Conservation (phyloP, 2,113 vertebrate genomes). For the Elachura formosa region DNA sequence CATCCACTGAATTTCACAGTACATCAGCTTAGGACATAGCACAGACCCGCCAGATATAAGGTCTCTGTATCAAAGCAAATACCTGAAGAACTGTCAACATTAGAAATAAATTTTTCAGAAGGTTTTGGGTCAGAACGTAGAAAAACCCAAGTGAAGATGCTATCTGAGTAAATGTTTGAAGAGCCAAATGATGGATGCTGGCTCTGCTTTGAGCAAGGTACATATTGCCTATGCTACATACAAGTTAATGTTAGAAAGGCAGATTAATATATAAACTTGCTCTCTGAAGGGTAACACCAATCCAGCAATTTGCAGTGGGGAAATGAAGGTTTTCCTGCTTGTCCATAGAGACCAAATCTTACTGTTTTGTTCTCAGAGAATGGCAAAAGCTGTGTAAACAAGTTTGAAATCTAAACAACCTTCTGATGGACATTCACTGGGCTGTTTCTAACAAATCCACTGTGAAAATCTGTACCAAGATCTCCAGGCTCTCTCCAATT, state of each 20-base stretch:
- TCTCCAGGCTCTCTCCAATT: not conserved
- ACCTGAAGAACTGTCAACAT: not conserved
- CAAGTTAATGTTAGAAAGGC: slow-evolving; percentile 9
- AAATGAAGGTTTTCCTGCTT: not conserved
- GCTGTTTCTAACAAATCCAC: not conserved
- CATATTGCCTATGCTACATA: not conserved
- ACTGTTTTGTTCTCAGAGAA: not conserved
- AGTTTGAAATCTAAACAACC: not conserved
- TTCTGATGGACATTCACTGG: not conserved
- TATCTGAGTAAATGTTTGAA: not conserved
- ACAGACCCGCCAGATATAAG: not conserved
- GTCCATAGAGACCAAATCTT: not conserved
- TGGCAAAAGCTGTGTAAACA: not conserved
- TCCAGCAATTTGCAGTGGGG: not conserved
- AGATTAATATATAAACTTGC: slow-evolving; percentile 58
- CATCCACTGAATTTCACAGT: not conserved
- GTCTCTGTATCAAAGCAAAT: not conserved
- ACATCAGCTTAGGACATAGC: not conserved
- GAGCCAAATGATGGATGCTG: not conserved
- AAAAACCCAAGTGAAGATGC: not conserved
- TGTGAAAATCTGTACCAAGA: not conserved
- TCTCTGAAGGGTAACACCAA: not conserved
- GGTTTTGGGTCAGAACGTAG: not conserved
- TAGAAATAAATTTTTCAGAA: not conserved
- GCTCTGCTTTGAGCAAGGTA: not conserved